Percentiles rank a stretch among this genome's conserved stretches.
Conservation (phyloP, 2,888 invertebrate genomes). For the Gymnocheta viridis region DNA sequence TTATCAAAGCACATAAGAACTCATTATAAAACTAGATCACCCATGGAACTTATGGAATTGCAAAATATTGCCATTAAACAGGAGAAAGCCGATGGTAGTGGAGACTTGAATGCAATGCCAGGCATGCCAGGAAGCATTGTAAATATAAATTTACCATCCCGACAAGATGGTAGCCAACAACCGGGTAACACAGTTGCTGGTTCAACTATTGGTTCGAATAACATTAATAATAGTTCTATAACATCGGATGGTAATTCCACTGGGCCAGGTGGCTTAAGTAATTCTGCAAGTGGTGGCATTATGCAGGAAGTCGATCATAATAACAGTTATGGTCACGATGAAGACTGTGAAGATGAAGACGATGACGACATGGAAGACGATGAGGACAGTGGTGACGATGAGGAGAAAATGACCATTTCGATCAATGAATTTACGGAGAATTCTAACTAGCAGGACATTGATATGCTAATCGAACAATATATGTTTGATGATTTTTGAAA, state of each 20-base stretch:
- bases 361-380: conserved; percentile 75
- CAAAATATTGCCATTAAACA: conserved; percentile 73
- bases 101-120: conserved; percentile 49
- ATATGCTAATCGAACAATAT: conserved; percentile 82
- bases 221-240: conserved; percentile 26
- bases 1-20: conserved; percentile 95
- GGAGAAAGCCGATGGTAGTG: conserved; percentile 45
- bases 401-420: conserved; percentile 80
- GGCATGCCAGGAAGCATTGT: conserved; percentile 75
- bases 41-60: conserved; percentile 76
- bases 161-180: conserved; percentile 43
- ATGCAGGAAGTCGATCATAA: conserved; percentile 67
- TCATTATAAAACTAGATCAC: conserved; percentile 86
- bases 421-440: conserved; percentile 78
- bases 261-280: conserved; percentile 46
- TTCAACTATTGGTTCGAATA: conserved; percentile 73
- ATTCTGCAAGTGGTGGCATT: conserved; percentile 58
- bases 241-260: conserved; percentile 66
- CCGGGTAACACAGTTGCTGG: conserved; percentile 75
- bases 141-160: conserved; percentile 78
- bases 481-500: conserved; percentile 79
- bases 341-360: conserved; percentile 76
- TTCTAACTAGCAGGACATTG: conserved; percentile 81
- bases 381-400: conserved; percentile 78
- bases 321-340: conserved; percentile 74